Conservation (phyloP, 2,888 invertebrate species). For the Lochmaea crataegi region DNA sequence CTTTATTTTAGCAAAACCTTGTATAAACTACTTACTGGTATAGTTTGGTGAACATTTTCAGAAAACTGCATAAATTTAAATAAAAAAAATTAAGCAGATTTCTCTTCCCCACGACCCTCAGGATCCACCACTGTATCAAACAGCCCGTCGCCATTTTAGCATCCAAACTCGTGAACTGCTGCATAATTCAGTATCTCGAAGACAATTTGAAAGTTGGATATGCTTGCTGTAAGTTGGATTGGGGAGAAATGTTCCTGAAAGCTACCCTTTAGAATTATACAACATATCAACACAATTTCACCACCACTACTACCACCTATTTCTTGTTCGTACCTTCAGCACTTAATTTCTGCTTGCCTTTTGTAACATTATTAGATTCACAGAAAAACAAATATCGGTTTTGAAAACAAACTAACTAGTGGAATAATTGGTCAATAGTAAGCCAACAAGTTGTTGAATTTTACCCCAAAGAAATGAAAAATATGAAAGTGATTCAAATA, state of each 20-base stretch:
- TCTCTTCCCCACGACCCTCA: not conserved
- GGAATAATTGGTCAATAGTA: too few species aligned
- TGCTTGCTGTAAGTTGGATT: constrained; percentile 13
- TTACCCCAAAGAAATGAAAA: too few species aligned
- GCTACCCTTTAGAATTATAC: constrained; percentile 25
- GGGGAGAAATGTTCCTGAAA: constrained; percentile 12
- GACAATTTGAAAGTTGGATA: constrained; percentile 27
- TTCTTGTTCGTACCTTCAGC: constrained; percentile 21
- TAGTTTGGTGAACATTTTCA: not conserved
- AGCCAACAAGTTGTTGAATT: too few species aligned
- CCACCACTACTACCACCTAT: not conserved
- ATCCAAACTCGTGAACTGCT: constrained; percentile 26
- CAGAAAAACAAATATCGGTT: too few species aligned
- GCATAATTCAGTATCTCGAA: constrained; percentile 26
- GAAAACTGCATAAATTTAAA: too few species aligned
- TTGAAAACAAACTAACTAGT: too few species aligned
- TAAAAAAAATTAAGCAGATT: too few species aligned
- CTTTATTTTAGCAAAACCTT: too few species aligned
- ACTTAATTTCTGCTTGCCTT: constrained; percentile 9
- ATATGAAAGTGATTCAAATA: too few species aligned
- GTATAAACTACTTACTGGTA: not conserved
- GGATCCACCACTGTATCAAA: not conserved
- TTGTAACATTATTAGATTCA: not conserved
- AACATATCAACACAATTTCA: constrained; percentile 22
- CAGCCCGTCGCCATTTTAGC: constrained; percentile 18